phyloP scores from a whole-genome alignment of 2,113 vertebrate genomes.

The Vanacampus margaritifer region DNA sequence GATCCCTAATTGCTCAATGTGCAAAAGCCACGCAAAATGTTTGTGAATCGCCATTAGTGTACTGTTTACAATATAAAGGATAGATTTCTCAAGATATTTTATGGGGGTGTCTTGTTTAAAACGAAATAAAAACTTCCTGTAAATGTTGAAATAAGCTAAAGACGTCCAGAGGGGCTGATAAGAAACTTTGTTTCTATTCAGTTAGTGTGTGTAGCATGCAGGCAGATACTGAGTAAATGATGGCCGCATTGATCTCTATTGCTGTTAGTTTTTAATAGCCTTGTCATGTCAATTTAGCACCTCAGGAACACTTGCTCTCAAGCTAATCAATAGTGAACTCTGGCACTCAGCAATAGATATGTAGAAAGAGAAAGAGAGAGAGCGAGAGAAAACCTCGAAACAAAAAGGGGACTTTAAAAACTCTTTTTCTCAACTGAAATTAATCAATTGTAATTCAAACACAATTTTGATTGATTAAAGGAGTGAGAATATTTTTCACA shows the following conservation, averaged over 20 bases:
- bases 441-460: not conserved
- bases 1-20: too few species aligned
- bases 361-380: not conserved
- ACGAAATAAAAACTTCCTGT: not conserved
- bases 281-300: constrained; percentile 68
- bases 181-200: constrained; percentile 20
- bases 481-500: not conserved
- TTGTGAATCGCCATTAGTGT: too few species aligned
- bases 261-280: constrained; percentile 49
- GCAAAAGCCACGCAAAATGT: too few species aligned
- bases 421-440: not conserved
- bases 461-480: not conserved
- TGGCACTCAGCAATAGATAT: constrained; percentile 34
- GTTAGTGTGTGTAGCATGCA: constrained; percentile 8
- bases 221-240: constrained; percentile 40
- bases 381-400: not conserved
- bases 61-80: not conserved
- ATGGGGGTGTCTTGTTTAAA: not conserved
- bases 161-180: constrained; percentile 14
- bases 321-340: constrained; percentile 55
- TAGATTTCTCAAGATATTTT: not conserved
- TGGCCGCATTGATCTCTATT: constrained; percentile 57
- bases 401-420: not conserved
- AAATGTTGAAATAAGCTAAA: not conserved
- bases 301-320: constrained; percentile 53